Conservation (phyloP, 2,113 vertebrate genomes). For the Elaphurus davidianus region DNA sequence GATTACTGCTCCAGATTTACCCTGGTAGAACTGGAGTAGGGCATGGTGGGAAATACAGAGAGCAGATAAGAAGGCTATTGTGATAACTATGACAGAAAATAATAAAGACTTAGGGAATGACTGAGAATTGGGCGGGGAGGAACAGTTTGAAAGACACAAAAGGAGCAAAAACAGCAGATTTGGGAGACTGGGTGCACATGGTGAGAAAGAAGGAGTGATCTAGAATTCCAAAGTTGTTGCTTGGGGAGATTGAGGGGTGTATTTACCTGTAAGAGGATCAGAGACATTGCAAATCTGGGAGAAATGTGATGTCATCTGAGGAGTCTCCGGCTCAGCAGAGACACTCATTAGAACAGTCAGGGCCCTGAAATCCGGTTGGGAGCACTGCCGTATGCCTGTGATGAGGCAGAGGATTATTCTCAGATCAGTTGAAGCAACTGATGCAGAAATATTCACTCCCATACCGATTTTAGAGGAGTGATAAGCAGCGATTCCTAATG, state of each 20-base stretch:
- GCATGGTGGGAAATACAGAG: neutral
- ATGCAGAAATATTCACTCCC: neutral
- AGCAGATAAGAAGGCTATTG: neutral
- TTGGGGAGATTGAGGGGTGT: neutral
- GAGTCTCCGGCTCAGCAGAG: neutral
- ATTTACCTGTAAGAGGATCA: neutral
- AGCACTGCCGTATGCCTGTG: neutral
- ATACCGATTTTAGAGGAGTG: neutral
- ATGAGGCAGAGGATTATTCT: neutral
- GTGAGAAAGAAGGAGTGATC: no score
- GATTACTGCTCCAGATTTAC: neutral
- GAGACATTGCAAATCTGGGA: neutral
- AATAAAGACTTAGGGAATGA: neutral
- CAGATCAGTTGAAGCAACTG: neutral
- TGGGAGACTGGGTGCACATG: neutral
- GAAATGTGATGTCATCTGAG: neutral
- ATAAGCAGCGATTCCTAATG: neutral
- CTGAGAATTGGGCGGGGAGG: fast-evolving
- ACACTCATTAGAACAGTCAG: neutral
- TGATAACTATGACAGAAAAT: neutral
- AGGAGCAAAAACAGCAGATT: neutral
- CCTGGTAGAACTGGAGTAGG: neutral
- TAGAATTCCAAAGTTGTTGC: neutral
- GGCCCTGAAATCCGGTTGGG: neutral
- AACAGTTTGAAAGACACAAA: neutral